A percentile compares a stretch with the other conserved stretches of the same genome.
These are phyloP conservation scores for Polypedilum pembai DNA, from an alignment of 1,140 invertebrate genomes.

Conservation along the genomic window DNA sequence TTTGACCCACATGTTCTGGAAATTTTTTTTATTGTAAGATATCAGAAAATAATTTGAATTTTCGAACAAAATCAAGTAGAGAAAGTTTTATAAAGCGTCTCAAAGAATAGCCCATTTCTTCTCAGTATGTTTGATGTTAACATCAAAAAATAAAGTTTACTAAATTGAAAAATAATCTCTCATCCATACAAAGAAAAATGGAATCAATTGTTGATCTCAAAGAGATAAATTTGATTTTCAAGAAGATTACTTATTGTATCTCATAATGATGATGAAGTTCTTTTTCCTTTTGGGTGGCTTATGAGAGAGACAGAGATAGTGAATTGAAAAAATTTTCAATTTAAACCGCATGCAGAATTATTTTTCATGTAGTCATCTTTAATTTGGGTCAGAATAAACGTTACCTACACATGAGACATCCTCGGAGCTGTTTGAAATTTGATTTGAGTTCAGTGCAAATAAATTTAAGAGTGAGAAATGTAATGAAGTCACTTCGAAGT, in stretches of 20 bases:
- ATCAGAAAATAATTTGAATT: too few species aligned
- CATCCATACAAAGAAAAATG: background rate
- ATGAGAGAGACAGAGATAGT: too few species aligned
- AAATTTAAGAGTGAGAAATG: background rate
- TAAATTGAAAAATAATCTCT: too few species aligned
- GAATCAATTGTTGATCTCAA: slow-evolving; percentile 4
- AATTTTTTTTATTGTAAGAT: too few species aligned
- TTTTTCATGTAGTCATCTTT: background rate
- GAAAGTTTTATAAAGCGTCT: too few species aligned
- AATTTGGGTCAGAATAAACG: background rate
- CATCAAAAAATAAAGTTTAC: too few species aligned
- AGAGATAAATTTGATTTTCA: slow-evolving; percentile 6
- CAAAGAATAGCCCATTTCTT: too few species aligned
- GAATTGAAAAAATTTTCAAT: too few species aligned
- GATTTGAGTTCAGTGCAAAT: slow-evolving; percentile 11
- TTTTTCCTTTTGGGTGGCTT: too few species aligned
- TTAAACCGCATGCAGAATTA: background rate
- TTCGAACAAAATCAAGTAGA: too few species aligned
- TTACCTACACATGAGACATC: background rate
- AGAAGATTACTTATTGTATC: background rate
- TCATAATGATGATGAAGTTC: background rate
- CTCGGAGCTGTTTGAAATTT: background rate
- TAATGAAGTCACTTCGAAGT: background rate
- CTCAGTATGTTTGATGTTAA: too few species aligned
- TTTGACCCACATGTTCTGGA: too few species aligned